These are phyloP conservation scores for Eidolon dupreanum DNA, from an alignment of 2,797 vertebrate species.

Conservation along the genomic window DNA sequence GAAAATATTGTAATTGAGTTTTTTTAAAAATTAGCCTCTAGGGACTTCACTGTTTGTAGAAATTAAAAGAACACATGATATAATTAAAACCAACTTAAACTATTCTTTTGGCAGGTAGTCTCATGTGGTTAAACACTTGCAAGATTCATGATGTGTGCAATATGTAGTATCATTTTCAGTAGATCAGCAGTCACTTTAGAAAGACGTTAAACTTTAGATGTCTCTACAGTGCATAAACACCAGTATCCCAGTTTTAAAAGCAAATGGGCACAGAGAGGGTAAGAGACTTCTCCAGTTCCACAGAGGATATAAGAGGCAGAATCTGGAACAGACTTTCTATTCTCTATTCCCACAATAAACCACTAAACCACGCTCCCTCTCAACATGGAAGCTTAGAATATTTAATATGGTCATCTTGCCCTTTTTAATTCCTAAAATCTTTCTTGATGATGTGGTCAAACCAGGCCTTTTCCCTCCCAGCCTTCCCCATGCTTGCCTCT, in stretches of 20 bases:
- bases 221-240: neutral
- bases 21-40: neutral
- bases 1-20: neutral
- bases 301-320: neutral
- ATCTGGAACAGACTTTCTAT: neutral
- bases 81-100: slow-evolving; percentile 38
- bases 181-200: neutral
- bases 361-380: neutral
- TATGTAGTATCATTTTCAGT: neutral
- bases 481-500: neutral
- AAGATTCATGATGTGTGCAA: neutral
- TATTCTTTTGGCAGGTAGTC: slow-evolving; percentile 10
- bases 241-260: neutral
- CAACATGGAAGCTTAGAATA: neutral
- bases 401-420: neutral
- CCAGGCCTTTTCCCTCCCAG: neutral
- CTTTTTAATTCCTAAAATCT: neutral
- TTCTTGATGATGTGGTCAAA: neutral
- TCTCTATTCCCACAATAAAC: neutral
- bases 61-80: slow-evolving; percentile 23
- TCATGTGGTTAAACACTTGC: neutral
- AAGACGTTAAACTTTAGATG: neutral
- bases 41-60: slow-evolving; percentile 15
- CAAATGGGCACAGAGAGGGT: slow-evolving; percentile 14
- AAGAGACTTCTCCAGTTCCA: neutral